phyloP scores from a whole-genome alignment of 2,888 invertebrate genomes.

The Chaitophorus viminalis region DNA sequence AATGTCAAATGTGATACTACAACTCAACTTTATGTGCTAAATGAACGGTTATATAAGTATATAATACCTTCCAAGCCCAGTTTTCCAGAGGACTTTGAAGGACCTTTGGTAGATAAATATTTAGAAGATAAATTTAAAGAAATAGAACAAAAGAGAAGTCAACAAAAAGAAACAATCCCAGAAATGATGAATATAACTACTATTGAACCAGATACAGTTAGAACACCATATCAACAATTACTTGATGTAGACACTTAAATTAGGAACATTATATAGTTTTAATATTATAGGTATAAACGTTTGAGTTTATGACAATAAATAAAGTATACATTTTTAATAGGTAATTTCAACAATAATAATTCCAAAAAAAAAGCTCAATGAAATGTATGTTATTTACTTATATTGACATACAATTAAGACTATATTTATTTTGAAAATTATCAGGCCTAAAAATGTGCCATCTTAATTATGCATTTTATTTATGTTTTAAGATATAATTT shows the following conservation, averaged over 20 bases:
- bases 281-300: not conserved
- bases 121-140: constrained; percentile 85
- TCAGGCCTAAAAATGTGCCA: constrained; percentile 36
- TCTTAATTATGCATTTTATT: constrained; percentile 12
- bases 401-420: not conserved
- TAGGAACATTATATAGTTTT: not conserved
- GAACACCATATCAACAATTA: constrained; percentile 58
- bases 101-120: constrained; percentile 87
- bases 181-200: constrained; percentile 39
- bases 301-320: not conserved
- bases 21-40: constrained; percentile 85
- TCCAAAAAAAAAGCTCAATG: not conserved
- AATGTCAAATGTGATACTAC: constrained; percentile 88
- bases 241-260: constrained; percentile 50
- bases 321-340: not conserved
- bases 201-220: constrained; percentile 44
- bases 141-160: constrained; percentile 77
- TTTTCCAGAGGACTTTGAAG: constrained; percentile 90
- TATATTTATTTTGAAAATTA: constrained; percentile 8
- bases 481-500: constrained; percentile 6
- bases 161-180: constrained; percentile 64
- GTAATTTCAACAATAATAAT: not conserved
- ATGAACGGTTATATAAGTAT: constrained; percentile 88
- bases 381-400: constrained; percentile 7
- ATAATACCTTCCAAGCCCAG: constrained; percentile 86